These are phyloP conservation scores for Lasioglossum oenotherae DNA, from an alignment of 2,888 invertebrate genomes.

Conservation along the genomic window DNA sequence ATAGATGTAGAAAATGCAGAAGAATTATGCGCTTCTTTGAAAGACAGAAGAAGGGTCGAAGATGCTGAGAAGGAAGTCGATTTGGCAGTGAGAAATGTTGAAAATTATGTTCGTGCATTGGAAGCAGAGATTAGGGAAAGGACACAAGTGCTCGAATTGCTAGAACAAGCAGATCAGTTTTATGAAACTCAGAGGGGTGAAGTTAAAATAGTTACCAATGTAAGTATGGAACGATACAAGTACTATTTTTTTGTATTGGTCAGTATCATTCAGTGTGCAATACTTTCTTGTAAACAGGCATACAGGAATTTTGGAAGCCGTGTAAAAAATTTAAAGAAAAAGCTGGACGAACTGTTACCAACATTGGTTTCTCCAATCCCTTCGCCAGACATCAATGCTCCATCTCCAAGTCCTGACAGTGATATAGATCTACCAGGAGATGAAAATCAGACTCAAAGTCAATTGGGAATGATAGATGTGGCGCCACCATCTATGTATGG, in stretches of 20 bases:
- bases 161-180: conserved; percentile 93
- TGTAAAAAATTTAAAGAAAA: conserved; percentile 93
- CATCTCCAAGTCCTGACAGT: conserved; percentile 93
- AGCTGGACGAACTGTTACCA: conserved; percentile 92
- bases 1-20: conserved; percentile 91
- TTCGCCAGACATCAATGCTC: conserved; percentile 87
- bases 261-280: neutral
- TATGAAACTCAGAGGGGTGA: conserved; percentile 96
- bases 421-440: conserved; percentile 91
- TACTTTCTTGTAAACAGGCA: conserved; percentile 87
- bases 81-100: conserved; percentile 91
- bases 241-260: neutral
- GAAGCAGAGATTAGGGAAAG: conserved; percentile 94
- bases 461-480: conserved; percentile 78
- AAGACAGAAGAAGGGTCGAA: conserved; percentile 94
- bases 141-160: conserved; percentile 90
- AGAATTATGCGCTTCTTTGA: conserved; percentile 91
- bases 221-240: conserved; percentile 85
- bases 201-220: conserved; percentile 97
- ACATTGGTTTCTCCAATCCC: conserved; percentile 88
- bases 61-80: conserved; percentile 95
- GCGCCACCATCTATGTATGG: conserved; percentile 82
- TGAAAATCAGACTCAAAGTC: conserved; percentile 74
- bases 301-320: conserved; percentile 97
- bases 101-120: conserved; percentile 92